phyloP scores from a whole-genome alignment of 2,797 vertebrate genomes.

The Otolemur crassicaudatus region DNA sequence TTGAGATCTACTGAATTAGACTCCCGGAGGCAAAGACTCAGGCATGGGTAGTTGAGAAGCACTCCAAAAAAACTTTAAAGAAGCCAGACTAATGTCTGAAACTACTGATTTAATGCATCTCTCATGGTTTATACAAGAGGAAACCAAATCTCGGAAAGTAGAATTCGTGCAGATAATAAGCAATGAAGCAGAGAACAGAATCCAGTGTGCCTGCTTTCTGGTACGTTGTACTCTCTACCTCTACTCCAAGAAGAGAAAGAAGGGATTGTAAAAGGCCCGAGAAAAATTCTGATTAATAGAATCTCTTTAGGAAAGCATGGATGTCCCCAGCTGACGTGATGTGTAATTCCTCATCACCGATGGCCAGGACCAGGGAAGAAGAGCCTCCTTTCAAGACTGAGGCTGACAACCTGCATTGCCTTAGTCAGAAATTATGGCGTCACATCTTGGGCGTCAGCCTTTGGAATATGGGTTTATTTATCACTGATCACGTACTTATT shows the following conservation, averaged over 20 bases:
- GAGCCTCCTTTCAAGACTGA: not conserved
- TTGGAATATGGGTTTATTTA: not conserved
- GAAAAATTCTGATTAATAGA: not conserved
- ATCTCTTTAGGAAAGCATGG: not conserved
- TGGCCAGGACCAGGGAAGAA: not conserved
- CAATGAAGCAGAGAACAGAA: not conserved
- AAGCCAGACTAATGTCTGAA: not conserved
- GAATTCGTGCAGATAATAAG: not conserved
- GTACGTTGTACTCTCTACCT: not conserved
- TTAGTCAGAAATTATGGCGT: not conserved
- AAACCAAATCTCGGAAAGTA: not conserved
- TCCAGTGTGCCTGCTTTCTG: not conserved
- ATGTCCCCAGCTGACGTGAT: too few species aligned
- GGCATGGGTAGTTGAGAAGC: not conserved
- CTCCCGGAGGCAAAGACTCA: not conserved
- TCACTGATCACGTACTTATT: not conserved
- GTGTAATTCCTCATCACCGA: not conserved
- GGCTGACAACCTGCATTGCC: not conserved
- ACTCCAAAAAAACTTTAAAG: not conserved
- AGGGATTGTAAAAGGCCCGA: not conserved
- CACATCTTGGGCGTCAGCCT: not conserved
- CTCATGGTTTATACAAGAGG: not conserved
- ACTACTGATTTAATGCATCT: not conserved
- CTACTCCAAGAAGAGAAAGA: not conserved
- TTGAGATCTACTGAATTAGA: not conserved